These are phyloP conservation scores for Ailuropoda melanoleuca DNA, from an alignment of 2,113 vertebrate genomes.

Conservation along the genomic window DNA sequence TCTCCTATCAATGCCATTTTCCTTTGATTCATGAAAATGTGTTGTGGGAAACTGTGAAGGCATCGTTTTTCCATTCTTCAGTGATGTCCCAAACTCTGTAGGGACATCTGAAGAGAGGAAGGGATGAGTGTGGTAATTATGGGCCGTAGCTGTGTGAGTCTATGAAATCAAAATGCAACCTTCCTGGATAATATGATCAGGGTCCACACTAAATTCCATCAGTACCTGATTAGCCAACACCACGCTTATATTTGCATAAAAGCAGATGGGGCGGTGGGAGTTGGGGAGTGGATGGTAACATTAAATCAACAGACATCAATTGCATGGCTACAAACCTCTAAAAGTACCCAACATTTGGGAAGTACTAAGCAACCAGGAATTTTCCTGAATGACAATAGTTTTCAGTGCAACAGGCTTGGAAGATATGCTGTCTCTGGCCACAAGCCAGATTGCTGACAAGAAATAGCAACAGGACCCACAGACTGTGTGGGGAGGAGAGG, in stretches of 20 bases:
- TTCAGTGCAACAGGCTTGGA: constrained; percentile 56
- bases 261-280: not conserved
- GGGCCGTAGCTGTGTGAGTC: not conserved
- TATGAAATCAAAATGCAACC: not conserved
- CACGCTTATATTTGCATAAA: not conserved
- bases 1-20: not conserved
- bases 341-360: constrained; percentile 8
- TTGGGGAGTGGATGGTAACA: not conserved
- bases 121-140: not conserved
- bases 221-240: not conserved
- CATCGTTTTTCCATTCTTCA: not conserved
- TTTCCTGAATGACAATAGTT: constrained; percentile 59
- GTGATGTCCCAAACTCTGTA: not conserved
- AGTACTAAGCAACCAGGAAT: constrained; percentile 22
- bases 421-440: constrained; percentile 8
- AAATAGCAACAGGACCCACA: not conserved
- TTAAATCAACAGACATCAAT: not conserved
- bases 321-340: constrained; percentile 39
- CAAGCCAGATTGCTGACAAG: not conserved
- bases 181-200: constrained; percentile 17
- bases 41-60: not conserved
- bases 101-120: not conserved
- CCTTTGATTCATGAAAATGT: not conserved
- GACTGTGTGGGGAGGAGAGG: not conserved
- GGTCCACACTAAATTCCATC: not conserved